Conservation (phyloP, 1,140 invertebrate species). For the Saccostrea glomerata region DNA sequence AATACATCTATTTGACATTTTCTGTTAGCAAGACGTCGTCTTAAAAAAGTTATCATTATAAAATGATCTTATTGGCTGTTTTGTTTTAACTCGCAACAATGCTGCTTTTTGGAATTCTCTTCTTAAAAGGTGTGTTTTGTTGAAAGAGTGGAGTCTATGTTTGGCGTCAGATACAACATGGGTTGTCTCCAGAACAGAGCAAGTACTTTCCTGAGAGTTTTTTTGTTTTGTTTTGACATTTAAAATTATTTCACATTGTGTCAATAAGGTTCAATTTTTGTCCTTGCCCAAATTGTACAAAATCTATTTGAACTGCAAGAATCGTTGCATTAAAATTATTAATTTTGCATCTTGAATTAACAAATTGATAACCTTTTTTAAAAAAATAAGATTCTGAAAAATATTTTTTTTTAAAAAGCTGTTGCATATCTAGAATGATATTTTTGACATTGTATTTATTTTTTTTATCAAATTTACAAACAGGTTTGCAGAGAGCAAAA, state of each 20-base stretch:
- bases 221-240: not conserved
- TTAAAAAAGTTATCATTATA: too few species aligned
- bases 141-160: conserved; percentile 1
- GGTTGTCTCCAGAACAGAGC: not conserved
- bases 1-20: too few species aligned
- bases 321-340: too few species aligned
- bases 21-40: too few species aligned
- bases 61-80: too few species aligned
- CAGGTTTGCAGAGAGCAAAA: conserved; percentile 8
- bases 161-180: not conserved
- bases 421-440: not conserved
- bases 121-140: conserved; percentile 16
- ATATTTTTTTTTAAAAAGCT: not conserved
- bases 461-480: not conserved
- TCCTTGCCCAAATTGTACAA: too few species aligned
- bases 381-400: too few species aligned
- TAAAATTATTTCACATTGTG: not conserved
- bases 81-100: too few species aligned
- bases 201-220: not conserved
- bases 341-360: too few species aligned
- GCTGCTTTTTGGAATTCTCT: not conserved
- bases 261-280: too few species aligned
- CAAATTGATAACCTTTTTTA: too few species aligned
- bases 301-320: too few species aligned
- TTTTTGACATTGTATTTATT: not conserved